A percentile compares a stretch with the other conserved stretches of the same genome.
Conservation (phyloP, 2,797 vertebrate species). For the Huso huso region DNA sequence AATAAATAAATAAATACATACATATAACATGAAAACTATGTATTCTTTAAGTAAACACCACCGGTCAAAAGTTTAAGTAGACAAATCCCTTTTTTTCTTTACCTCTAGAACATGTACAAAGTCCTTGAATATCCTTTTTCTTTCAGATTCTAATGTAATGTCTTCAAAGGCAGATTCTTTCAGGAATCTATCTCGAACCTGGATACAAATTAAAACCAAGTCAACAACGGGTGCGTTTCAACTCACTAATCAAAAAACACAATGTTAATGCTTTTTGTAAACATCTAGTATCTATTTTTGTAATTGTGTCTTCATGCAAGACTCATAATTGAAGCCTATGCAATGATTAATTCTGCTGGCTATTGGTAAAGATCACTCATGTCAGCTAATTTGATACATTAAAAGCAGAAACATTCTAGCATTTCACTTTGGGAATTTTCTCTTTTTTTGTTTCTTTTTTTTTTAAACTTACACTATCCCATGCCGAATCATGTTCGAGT, state of each 20-base stretch:
- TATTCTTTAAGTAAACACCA: background rate
- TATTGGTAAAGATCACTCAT: no score
- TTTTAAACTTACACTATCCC: slow-evolving; percentile 76
- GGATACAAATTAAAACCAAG: slow-evolving; percentile 15
- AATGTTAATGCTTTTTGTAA: no score
- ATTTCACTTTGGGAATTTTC: background rate
- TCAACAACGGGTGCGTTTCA: no score
- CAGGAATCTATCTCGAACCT: slow-evolving; percentile 89
- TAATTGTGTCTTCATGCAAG: no score
- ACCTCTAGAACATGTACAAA: slow-evolving; percentile 96
- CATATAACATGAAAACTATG: background rate
- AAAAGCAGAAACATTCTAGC: no score
- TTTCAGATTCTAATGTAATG: slow-evolving; percentile 91
- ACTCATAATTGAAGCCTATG: no score
- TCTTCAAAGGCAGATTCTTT: slow-evolving; percentile 95
- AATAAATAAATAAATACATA: slow-evolving; percentile 3
- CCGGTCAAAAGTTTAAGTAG: background rate
- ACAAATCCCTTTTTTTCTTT: slow-evolving; percentile 4
- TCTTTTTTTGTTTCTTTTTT: no score
- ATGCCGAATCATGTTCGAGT: slow-evolving; percentile 82
- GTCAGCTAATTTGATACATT: no score
- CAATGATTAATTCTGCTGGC: no score
- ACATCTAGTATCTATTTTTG: no score
- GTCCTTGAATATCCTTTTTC: slow-evolving; percentile 97
- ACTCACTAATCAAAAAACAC: no score